Conservation (phyloP, 1,140 invertebrate genomes). For the Dendroctonus valens region DNA sequence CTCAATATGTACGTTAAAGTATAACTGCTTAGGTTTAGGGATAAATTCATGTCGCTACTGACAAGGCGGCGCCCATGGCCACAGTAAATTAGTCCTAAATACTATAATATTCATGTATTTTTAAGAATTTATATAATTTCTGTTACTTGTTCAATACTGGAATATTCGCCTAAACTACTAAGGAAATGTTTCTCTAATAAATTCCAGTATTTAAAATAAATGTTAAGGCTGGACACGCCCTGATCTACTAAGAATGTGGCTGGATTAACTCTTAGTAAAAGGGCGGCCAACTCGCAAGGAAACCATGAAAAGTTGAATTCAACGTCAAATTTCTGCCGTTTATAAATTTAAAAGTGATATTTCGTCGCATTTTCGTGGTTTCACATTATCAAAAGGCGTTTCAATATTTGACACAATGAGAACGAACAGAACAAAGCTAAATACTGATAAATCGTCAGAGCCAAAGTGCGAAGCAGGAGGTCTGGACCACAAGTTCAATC, state of each 20-base stretch:
- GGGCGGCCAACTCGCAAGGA: constrained; percentile 39
- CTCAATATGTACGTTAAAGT: constrained; percentile 25
- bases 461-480: constrained; percentile 31
- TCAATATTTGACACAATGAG: background rate
- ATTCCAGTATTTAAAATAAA: background rate
- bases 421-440: constrained; percentile 8
- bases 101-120: constrained; percentile 19
- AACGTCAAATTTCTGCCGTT: too few species aligned
- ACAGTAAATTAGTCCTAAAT: constrained; percentile 21
- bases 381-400: background rate
- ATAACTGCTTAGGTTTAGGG: constrained; percentile 15
- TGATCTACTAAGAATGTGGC: constrained; percentile 49
- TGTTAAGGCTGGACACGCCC: constrained; percentile 38
- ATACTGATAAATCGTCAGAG: constrained; percentile 27
- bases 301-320: too few species aligned
- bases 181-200: background rate
- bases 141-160: background rate
- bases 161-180: background rate
- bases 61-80: constrained; percentile 16
- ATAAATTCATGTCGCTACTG: constrained; percentile 13
- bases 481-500: constrained; percentile 34
- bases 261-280: constrained; percentile 50
- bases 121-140: background rate
- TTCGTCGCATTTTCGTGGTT: background rate
- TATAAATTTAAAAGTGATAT: too few species aligned